Base-by-base conservation (phyloP, 2,888 invertebrate genomes). In the Drosophila cyrtoloma region DNA sequence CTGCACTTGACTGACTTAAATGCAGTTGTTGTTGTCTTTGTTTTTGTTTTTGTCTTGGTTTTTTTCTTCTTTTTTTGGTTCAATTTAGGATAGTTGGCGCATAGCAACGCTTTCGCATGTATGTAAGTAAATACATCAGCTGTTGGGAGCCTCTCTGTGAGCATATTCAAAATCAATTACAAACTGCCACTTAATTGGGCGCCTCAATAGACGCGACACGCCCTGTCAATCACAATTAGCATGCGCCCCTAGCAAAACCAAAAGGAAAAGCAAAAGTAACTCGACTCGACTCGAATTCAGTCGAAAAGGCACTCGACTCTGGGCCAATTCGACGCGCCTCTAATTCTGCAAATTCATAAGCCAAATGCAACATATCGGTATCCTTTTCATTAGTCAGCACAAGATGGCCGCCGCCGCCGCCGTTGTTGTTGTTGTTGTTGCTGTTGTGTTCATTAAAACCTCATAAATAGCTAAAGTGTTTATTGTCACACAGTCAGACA, bases 201-300 rank as follows among this genome's bases (percentile, higher is more conserved):
- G 83, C 81, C 85, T 85, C 85, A 87, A 87, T 85, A 77, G 83
- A 74, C 65, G 81, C 83, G 89, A 86, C 85, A 86, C 89, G 84
- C 82, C 86, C 84, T 91, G 93, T 93, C 93, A 93, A 92, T 92
- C 92, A 91, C 83, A 93, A 93, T 92, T 92, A 93, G 88, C 81
- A 64, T 56, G 74, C 83, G 83, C 82, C 89, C 90, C 83, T 90
- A 77, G 84, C 66, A 47, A 33, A 57, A 26, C 5, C 10, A 56
- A 26, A 12, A 37, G 3, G 19, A 19, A 30, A 28, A 14, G 6
- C 37, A n/a, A 30, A 28, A n/a, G 16, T 2, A 16, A 33, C 19
- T 26, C 66, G 5, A 47, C 47, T 47, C 47, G 16, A 58, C 62
- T 63, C 77, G 64, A 22, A 65, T 44, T 50, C 47, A 42, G 42